Evolutionary conservation across 2,888 invertebrate species (phyloP), one percentile per base, ranked within the genome.

Genomic region (Heliothis peltigera): DNA sequence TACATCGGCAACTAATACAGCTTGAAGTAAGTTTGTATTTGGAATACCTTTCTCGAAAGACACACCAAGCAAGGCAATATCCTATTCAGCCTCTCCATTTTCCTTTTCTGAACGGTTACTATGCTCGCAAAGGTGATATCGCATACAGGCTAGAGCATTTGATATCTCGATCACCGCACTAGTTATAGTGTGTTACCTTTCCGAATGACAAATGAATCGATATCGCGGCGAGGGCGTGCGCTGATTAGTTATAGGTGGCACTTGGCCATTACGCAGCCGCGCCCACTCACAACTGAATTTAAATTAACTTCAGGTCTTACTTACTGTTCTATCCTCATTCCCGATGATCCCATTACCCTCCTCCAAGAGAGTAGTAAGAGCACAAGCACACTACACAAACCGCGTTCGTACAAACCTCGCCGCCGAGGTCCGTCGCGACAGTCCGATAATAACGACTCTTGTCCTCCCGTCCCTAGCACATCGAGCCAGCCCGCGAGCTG

Each of bases 171-270:
- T 78, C 46, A 62, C 53, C 6, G 51, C 57, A 70, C 68, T 72
- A 67, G 76, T 70, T 75, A 70, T 64, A 75, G 66, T 57, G 67
- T 59, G 68, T 60, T 70, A 60, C 66, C 70, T 68, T 72, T 64
- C 61, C 70, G 65, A 73, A 79, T 89, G 92, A 92, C 91, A 92
- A 92, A 93, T 91, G 88, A 84, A 85, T 84, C 84, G 85, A 81
- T 77, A 79, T 77, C 64, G 76, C 81, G 65, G 70, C 18, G 79
- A 79, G 82, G 89, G 91, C 89, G 89, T 87, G 86, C 76, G 79
- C 79, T 84, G 86, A 91, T 92, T 91, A 91, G 88, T 90, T 91
- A 91, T 91, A 88, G 87, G 89, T 90, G 92, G 87, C 90, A 86
- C 86, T 86, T 75, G 77, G 83, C 81, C 87, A 91, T 93, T 91